Base-by-base conservation (phyloP, 2,888 invertebrate genomes). In the Acanthosepion lycidas region DNA sequence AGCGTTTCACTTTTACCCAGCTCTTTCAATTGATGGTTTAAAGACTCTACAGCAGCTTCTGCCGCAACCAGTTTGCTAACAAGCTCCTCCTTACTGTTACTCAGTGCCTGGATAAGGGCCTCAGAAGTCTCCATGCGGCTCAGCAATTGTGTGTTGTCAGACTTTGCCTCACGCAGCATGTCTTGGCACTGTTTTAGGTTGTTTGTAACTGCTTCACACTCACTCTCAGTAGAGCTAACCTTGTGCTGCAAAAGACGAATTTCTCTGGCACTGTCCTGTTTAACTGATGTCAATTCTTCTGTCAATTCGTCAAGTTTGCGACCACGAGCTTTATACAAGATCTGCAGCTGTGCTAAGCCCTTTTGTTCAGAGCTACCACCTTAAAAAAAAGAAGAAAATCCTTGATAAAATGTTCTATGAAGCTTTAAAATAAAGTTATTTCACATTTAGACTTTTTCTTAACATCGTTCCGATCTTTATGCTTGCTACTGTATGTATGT, bases 21-120 rank as follows among this genome's bases (percentile, higher is more conserved):
- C 64, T 97, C 97, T 33, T 96, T 96, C 91, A 97, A 94, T 95
- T 97, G 97, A n/a, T 96, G 96, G 94, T 97, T 96, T 55, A 97
- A 95, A 20, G 96, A 96, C 94, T 97, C 97, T 33, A 97, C 97
- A n/a, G 97, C 97, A 0, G 97, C 95, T 95, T 97, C 97, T 0
- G 97, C 96, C 0, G 96, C 96, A 94, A 97, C 96, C 18, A 97
- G 95, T 95, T 97, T 97, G 64, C 96, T 96, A 15, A 96, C 95
- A 15, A 97, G 97, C 96, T 97, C 97, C 49, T 97, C 96, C 95
- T 97, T 97, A 55, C 95, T 95, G 33, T 96, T 95, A 49, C 95
- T 96, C 91, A 97, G 95, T 12, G 96, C 95, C 49, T 96, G 95
- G 15, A 97, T 94, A 94, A 97, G 97, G 9, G 96, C 78, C 94